Evolutionary conservation across 2,888 invertebrate genomes (phyloP).

Genomic region (Phyllotreta cruciferae): DNA sequence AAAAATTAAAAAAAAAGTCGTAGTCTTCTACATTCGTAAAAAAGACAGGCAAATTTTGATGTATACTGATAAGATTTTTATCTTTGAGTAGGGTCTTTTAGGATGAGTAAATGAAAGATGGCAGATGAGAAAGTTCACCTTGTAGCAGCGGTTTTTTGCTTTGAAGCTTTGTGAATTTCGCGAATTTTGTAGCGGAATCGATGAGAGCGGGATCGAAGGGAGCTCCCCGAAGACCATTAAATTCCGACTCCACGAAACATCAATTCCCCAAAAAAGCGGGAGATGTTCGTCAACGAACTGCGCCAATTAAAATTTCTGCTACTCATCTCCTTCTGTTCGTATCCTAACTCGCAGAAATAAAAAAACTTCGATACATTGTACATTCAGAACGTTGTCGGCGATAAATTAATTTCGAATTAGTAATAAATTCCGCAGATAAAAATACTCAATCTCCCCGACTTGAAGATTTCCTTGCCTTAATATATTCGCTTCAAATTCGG

Average conservation of each 20-base stretch:
- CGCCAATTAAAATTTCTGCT: neutral
- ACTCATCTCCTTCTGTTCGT: neutral
- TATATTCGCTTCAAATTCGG: no score
- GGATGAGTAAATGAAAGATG: neutral
- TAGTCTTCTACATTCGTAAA: no score
- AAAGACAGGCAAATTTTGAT: no score
- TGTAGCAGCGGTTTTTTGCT: conserved; percentile 1
- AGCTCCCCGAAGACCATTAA: neutral
- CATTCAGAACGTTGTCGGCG: no score
- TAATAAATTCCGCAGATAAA: no score
- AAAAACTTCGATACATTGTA: neutral
- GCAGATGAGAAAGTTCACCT: neutral
- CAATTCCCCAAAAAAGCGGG: no score
- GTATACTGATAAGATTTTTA: neutral
- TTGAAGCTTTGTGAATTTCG: conserved; percentile 12
- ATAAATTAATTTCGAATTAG: no score
- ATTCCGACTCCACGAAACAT: no score
- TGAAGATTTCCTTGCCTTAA: no score
- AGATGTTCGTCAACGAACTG: no score
- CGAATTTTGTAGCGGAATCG: conserved; percentile 7
- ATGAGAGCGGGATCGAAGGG: conserved; percentile 6
- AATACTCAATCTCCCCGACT: no score
- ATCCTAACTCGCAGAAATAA: neutral
- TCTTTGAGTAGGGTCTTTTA: neutral
- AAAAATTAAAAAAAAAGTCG: no score